Evolutionary conservation across 2,113 vertebrate species (phyloP).

Genomic region (Oceanites oceanicus): DNA sequence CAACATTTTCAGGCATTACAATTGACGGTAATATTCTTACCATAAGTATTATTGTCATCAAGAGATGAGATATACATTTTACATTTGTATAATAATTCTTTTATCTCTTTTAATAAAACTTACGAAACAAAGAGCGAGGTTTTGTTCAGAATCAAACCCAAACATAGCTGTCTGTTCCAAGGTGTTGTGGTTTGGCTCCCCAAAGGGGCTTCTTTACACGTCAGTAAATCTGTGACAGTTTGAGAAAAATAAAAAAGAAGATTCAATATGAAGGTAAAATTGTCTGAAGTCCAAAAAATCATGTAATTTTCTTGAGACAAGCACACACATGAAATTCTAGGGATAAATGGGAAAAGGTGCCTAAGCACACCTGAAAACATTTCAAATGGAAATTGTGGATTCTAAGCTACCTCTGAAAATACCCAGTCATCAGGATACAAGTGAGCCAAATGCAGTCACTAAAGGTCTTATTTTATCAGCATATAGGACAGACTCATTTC

Average conservation of each 20-base stretch:
- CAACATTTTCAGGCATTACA: background rate
- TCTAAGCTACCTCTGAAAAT: background rate
- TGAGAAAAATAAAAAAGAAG: background rate
- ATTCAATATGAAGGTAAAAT: background rate
- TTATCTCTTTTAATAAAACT: background rate
- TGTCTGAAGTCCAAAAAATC: background rate
- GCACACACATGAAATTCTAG: background rate
- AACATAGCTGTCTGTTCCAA: background rate
- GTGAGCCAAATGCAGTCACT: background rate
- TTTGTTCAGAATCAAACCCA: background rate
- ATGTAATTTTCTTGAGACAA: background rate
- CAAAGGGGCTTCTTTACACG: background rate
- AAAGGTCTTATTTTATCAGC: background rate
- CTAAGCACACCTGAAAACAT: background rate
- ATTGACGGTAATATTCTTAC: background rate
- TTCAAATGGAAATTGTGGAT: background rate
- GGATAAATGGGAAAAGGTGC: background rate
- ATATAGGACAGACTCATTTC: background rate
- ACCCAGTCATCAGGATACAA: background rate
- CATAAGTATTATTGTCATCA: background rate
- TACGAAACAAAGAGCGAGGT: background rate
- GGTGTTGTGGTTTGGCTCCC: background rate
- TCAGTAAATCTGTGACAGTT: background rate
- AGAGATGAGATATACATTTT: background rate
- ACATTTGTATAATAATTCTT: background rate